phyloP scores from a whole-genome alignment of 2,797 vertebrate genomes.

The Anguilla marmorata region DNA sequence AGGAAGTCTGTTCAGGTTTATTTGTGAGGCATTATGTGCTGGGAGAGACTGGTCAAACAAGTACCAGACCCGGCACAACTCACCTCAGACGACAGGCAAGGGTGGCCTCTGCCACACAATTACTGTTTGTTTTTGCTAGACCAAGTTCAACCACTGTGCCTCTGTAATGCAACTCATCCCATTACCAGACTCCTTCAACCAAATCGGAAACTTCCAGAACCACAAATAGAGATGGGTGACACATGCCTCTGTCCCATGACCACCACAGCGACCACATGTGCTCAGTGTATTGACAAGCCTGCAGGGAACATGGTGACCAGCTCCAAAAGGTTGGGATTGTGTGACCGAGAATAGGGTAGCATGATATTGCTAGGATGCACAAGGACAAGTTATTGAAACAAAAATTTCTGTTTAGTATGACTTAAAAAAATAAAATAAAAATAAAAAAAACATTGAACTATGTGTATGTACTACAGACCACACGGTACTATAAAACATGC shows the following conservation, averaged over 20 bases:
- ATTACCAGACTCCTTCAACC: neutral
- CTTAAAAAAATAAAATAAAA: conserved; percentile 30
- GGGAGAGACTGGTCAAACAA: neutral
- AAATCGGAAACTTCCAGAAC: neutral
- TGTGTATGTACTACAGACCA: conserved; percentile 36
- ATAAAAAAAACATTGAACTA: conserved; percentile 37
- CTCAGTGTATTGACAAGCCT: neutral
- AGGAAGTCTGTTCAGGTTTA: conserved; percentile 23
- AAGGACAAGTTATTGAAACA: conserved; percentile 16
- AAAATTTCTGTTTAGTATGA: conserved; percentile 38
- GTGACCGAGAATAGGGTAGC: neutral
- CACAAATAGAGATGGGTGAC: neutral
- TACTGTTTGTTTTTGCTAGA: conserved; percentile 1
- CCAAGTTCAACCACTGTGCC: neutral
- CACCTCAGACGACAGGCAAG: neutral
- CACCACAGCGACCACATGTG: conserved; percentile 1
- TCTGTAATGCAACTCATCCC: neutral
- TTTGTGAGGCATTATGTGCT: neutral
- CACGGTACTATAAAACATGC: conserved; percentile 25
- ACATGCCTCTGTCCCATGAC: neutral
- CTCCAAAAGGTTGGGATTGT: neutral
- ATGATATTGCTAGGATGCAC: conserved; percentile 21
- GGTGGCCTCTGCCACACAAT: neutral
- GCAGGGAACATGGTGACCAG: neutral
- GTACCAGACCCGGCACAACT: neutral